Base-by-base conservation (phyloP, 2,113 vertebrate species). In the Taxidea taxus region DNA sequence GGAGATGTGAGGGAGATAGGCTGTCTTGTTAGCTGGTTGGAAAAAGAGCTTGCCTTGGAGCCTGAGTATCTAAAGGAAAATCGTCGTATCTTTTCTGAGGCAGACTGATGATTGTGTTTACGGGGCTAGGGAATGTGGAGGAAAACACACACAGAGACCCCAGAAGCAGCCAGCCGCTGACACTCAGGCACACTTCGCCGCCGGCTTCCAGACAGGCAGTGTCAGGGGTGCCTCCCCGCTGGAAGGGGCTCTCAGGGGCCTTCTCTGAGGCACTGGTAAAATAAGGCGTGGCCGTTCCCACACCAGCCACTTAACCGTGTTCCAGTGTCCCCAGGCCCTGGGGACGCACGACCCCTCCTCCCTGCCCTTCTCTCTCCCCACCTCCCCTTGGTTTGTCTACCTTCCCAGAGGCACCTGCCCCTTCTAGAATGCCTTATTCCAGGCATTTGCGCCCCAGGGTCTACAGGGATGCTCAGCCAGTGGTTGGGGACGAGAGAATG, bases 31-130 rank as follows among this genome's bases (percentile, higher is more conserved):
- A 97, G 82, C 25, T 97, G 96, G 85, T 88, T 96, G 95, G 95
- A 96, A 97, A 97, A 95, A 96, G 98, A 98, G 75, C 98, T 98
- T 98, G 98, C 97, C 97, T 31, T 83, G 90, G 82, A 97, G 72
- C 91, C 96, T 54, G 86, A 90, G 91, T 88, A 97, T 92, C 94
- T 81, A 64, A 96, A 92, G 96, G 88, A 97, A 98, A 98, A 97
- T 83, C 94, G 42, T 92, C 90, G 92, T 96, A 18, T 47, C 42
- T 31, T 18, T 77, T 47, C 72, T 31, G 74, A 77, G 74, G 42
- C 72, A 47, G 27, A 8, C 42, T 29, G 7, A 93, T 97, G 98
- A 96, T 97, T 98, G 97, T 97, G 96, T 89, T 97, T 93, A 39
- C 58, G 75, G 94, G 89, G 80, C 97, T 87, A 80, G 93, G 96